Base-by-base conservation (phyloP, 1,140 invertebrate species). In the Protaetia brevitarsis region DNA sequence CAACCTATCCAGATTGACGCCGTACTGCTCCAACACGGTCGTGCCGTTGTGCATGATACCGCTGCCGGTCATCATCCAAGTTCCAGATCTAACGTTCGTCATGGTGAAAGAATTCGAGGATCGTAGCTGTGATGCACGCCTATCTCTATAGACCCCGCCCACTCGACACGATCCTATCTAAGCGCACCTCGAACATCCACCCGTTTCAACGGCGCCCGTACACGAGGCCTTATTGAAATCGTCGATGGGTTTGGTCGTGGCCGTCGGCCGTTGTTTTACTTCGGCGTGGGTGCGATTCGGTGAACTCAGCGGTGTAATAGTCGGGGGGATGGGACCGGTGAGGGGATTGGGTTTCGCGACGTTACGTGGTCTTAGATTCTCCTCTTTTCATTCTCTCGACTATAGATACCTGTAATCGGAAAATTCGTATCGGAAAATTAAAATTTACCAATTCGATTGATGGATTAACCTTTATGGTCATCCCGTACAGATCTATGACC, bases 201-300 rank as follows among this genome's bases (percentile, higher is more conserved):
- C 1, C 88, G 85, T 71, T 88, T 88, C 31, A 98, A 78, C 0
- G 89, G 88, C 0, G 95, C 97, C 41, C 97, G 82, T 13, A 97
- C n/a, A n/a, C 94, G n/a, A 98, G 93, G 3, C 94, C 95, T 97
- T 95, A 79, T 97, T 96, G 76, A 97, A 97, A 81, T 96, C 94
- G 79, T 96, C 93, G 66, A 90, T 84, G 94, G 93, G 80, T 96
- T 95, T 71, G 95, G 94, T 77, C 95, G 88, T 67, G 94, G 94
- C 68, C 94, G 96, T 72, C 90, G 84, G 67, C 92, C 91, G 77
- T 90, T 91, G 75, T 95, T 94, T 94, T 60, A 98, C 94, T 89
- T 77, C 89, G 65, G 93, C 94, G 82, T 96, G 92, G 60, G 90
- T 89, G 81, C 95, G 96, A 71, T 89, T 88, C 96, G 93, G 81